Evolutionary conservation across 2,888 invertebrate species (phyloP).

Genomic region (Ypsolopha scabrella): DNA sequence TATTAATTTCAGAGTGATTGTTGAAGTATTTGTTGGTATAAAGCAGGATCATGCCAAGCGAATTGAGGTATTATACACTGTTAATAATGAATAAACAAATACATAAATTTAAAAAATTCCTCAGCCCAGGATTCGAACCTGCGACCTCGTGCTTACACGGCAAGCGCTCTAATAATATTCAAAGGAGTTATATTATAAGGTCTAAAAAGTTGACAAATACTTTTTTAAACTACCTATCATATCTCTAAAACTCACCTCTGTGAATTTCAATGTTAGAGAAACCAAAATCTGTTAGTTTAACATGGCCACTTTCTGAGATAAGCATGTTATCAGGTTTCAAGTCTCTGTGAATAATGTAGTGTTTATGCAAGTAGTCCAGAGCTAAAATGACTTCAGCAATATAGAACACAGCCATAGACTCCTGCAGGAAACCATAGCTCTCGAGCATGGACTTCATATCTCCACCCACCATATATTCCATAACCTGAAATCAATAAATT

Average conservation of each 20-base stretch:
- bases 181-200: too few species aligned
- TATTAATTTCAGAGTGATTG: too few species aligned
- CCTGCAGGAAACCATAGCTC: constrained; percentile 91
- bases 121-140: too few species aligned
- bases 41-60: too few species aligned
- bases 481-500: constrained; percentile 68
- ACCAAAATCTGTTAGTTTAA: constrained; percentile 97
- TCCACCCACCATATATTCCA: constrained; percentile 98
- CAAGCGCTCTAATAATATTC: too few species aligned
- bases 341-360: constrained; percentile 90
- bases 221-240: neutral
- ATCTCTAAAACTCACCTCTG: constrained; percentile 51
- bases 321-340: constrained; percentile 98
- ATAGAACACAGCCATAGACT: constrained; percentile 91
- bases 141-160: too few species aligned
- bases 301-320: constrained; percentile 87
- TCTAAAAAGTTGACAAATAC: neutral
- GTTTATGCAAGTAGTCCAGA: constrained; percentile 90
- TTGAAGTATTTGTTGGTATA: too few species aligned
- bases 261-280: constrained; percentile 85
- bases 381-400: constrained; percentile 91
- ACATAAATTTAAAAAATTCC: too few species aligned
- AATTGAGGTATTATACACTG: too few species aligned
- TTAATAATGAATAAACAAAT: too few species aligned
- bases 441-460: constrained; percentile 93